Evolutionary conservation across 2,113 vertebrate genomes (phyloP), one percentile per base, ranked within the genome.

Genomic region (Oreamnos americanus): DNA sequence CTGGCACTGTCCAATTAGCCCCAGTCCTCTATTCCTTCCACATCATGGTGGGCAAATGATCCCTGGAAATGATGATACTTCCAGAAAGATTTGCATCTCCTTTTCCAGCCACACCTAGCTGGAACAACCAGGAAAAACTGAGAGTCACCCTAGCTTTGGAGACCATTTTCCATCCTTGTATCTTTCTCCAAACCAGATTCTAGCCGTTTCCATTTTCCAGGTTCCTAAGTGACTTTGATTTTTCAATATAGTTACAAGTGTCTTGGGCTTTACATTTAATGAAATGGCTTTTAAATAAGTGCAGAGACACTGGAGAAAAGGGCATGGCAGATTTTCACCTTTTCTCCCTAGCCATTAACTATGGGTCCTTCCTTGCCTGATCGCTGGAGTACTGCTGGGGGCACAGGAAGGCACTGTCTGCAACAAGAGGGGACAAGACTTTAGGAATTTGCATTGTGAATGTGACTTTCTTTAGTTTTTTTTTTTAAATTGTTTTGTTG

Each of bases 231-330:
- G 95, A 97, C 83, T 97, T 98, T 96, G 97, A 92, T 96, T 98
- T 98, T 97, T 98, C 90, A 96, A 93, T 95, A 84, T 39, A 96
- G 94, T 96, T 93, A 90, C 81, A 96, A 92, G 74, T 87, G 57
- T 95, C 90, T 87, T 94, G 90, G 95, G 64, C 57, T 92, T 96
- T 94, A 81, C 78, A 74, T 87, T 49, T 93, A 96, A 97, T 90
- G 92, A 94, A 97, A 94, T 97, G 55, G 81, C 86, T 96, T 98
- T 95, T 98, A 98, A 97, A 51, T 97, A 97, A 98, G 96, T 92
- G 95, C 85, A 87, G 81, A 85, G 71, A 67, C 94, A 88, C 47
- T 39, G 64, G 74, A 91, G 67, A 79, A 95, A 91, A 96, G 96
- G 64, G 74, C 90, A 97, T 49, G 92, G 49, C 64, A 83, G 91